Evolutionary conservation across 2,797 vertebrate genomes (phyloP).

Genomic region (Alosa sapidissima): DNA sequence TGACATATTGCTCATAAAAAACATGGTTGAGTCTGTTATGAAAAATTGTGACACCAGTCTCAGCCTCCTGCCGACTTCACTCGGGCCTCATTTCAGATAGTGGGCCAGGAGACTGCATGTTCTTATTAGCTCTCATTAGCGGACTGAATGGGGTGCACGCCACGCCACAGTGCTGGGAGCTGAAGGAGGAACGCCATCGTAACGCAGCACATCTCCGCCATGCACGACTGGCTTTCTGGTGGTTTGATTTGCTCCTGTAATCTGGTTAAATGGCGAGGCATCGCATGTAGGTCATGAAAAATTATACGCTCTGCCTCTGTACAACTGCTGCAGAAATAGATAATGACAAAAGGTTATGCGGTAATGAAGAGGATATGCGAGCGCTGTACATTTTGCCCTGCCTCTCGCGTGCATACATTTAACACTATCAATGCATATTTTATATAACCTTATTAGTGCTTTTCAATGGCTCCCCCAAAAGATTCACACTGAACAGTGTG

Average conservation of each 20-base stretch:
- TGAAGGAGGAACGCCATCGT: slow-evolving; percentile 18
- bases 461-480: neutral
- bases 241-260: slow-evolving; percentile 8
- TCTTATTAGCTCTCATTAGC: slow-evolving; percentile 72
- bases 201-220: slow-evolving; percentile 13
- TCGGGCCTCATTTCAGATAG: slow-evolving; percentile 56
- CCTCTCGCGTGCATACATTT: neutral
- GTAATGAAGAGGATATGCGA: neutral
- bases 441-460: slow-evolving; percentile 4
- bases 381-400: neutral
- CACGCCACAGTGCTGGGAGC: neutral
- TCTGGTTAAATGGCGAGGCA: slow-evolving; percentile 23
- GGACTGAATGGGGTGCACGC: slow-evolving; percentile 64
- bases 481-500: neutral
- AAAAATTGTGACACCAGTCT: slow-evolving; percentile 38
- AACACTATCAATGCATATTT: neutral
- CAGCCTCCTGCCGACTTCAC: slow-evolving; percentile 52
- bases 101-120: slow-evolving; percentile 56
- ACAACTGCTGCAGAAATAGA: slow-evolving; percentile 17
- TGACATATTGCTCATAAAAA: slow-evolving; percentile 35
- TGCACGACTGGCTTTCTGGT: neutral
- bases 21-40: slow-evolving; percentile 10
- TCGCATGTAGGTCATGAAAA: slow-evolving; percentile 21
- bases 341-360: slow-evolving; percentile 9
- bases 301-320: slow-evolving; percentile 16